Evolutionary conservation across 2,797 vertebrate species (phyloP).

Genomic region (Lateolabrax maculatus): DNA sequence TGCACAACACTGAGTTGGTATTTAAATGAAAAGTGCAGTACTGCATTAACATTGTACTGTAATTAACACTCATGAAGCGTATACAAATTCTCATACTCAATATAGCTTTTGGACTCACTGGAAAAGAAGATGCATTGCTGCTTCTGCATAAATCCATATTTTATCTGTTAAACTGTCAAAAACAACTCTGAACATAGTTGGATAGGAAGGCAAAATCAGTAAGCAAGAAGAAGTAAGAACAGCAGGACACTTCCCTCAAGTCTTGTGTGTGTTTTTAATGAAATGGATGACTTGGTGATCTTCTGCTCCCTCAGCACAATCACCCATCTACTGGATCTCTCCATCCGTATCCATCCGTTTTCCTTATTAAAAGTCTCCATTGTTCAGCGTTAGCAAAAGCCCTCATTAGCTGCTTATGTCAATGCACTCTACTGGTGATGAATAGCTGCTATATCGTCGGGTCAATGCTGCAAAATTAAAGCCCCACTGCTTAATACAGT

Average conservation of each 20-base stretch:
- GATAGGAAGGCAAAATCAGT: slow-evolving; percentile 3
- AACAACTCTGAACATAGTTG: slow-evolving; percentile 9
- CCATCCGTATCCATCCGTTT: slow-evolving; percentile 47
- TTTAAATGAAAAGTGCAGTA: background rate
- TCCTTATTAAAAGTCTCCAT: slow-evolving; percentile 70
- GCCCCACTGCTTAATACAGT: slow-evolving; percentile 12
- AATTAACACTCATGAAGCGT: background rate
- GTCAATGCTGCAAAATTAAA: slow-evolving; percentile 63
- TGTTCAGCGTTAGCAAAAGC: slow-evolving; percentile 55
- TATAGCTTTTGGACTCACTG: background rate
- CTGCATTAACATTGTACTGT: background rate
- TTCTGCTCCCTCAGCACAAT: slow-evolving; percentile 59
- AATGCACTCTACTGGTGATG: slow-evolving; percentile 59
- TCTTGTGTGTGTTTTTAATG: slow-evolving; percentile 18
- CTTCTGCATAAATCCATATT: slow-evolving; percentile 23
- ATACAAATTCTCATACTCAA: background rate
- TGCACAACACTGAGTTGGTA: background rate
- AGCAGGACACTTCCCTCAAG: slow-evolving; percentile 2
- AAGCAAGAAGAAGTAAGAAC: slow-evolving; percentile 11
- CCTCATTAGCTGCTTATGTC: slow-evolving; percentile 67
- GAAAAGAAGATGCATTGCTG: background rate
- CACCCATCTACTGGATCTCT: slow-evolving; percentile 46
- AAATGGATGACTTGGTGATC: slow-evolving; percentile 47
- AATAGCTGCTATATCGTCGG: slow-evolving; percentile 59
- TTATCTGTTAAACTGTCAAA: slow-evolving; percentile 22